Evolutionary conservation across 2,113 vertebrate species (phyloP).

Genomic region (Malurus melanocephalus): DNA sequence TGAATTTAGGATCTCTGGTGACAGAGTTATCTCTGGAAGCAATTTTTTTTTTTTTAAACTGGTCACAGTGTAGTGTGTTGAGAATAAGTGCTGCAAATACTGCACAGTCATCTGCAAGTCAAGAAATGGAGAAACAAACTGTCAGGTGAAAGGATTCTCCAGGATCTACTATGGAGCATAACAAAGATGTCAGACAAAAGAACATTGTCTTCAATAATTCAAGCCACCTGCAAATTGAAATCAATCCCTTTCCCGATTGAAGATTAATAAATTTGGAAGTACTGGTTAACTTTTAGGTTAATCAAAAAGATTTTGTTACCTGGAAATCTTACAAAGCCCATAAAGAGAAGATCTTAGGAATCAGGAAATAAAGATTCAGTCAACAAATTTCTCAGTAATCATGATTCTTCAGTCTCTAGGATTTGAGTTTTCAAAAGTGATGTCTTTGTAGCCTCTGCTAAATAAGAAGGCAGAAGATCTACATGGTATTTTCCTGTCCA

Average conservation of each 20-base stretch:
- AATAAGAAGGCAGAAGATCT: neutral
- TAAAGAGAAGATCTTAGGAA: neutral
- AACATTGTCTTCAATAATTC: neutral
- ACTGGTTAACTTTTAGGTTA: neutral
- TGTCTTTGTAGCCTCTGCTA: neutral
- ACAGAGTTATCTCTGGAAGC: neutral
- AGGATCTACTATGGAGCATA: neutral
- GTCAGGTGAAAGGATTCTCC: neutral
- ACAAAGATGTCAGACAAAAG: neutral
- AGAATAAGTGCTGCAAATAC: neutral
- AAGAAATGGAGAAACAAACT: neutral
- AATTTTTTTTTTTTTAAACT: neutral
- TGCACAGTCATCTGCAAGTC: neutral
- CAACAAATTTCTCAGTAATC: neutral
- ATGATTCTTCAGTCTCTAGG: neutral
- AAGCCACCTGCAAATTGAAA: neutral
- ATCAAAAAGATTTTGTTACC: accelerated
- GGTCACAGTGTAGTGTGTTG: neutral
- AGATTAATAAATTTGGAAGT: neutral
- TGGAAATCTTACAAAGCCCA: accelerated
- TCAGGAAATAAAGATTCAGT: neutral
- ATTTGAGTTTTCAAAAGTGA: neutral
- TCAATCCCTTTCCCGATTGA: neutral
- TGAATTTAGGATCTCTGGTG: neutral
- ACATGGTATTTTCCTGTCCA: neutral